phyloP scores from a whole-genome alignment of 2,113 vertebrate genomes.

The Rhombomys opimus region DNA sequence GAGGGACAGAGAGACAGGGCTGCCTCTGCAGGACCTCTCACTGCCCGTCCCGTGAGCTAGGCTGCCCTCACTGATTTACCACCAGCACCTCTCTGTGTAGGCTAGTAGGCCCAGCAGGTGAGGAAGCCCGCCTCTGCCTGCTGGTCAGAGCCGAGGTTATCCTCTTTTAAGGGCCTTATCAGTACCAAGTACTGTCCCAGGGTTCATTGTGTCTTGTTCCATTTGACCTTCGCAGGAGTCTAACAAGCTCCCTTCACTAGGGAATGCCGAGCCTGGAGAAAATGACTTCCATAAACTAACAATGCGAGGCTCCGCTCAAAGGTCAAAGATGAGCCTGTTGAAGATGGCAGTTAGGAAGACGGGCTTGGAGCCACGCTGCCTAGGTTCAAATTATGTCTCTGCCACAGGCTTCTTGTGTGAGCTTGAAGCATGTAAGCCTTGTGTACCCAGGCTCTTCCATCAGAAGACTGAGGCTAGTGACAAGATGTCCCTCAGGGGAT shows the following conservation, averaged over 20 bases:
- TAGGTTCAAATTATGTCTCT: neutral
- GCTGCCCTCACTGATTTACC: neutral
- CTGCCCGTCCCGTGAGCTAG: neutral
- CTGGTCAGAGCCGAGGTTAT: accelerated
- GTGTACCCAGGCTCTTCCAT: neutral
- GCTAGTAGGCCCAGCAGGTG: neutral
- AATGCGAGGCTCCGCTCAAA: neutral
- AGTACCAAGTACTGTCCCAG: neutral
- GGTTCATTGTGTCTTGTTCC: no score
- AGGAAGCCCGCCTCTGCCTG: neutral
- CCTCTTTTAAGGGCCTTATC: neutral
- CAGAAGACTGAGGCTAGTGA: neutral
- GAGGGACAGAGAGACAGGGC: neutral
- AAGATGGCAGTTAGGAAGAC: accelerated
- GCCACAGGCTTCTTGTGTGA: neutral
- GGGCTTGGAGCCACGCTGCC: neutral
- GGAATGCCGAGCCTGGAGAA: neutral
- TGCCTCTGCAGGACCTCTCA: neutral
- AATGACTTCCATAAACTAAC: neutral
- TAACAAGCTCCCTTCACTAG: neutral
- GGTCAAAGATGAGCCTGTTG: neutral
- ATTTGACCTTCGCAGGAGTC: neutral
- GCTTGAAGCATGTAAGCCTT: neutral
- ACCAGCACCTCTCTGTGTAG: neutral
- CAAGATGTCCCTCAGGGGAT: neutral